Conservation (phyloP, 1,140 invertebrate genomes). For the Papilio aristodemus region DNA sequence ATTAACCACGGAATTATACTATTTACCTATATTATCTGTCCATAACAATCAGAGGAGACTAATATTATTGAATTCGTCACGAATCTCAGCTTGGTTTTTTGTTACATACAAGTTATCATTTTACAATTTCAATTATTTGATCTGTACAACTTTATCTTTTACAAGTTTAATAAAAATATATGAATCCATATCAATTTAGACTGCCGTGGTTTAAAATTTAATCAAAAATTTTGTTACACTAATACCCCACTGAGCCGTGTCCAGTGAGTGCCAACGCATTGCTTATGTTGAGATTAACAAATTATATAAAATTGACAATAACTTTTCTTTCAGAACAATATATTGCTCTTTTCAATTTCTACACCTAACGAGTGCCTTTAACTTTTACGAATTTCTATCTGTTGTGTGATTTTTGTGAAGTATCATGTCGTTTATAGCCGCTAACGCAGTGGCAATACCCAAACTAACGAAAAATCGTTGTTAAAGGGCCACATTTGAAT, state of each 20-base stretch:
- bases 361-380: constrained; percentile 56
- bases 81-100: constrained; percentile 21
- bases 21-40: constrained; percentile 21
- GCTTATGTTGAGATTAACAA: not conserved
- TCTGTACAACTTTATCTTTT: constrained; percentile 1
- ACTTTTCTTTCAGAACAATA: constrained; percentile 27
- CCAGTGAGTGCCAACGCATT: constrained; percentile 3
- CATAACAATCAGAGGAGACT: not conserved
- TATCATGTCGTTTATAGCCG: not conserved
- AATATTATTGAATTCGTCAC: constrained; percentile 4
- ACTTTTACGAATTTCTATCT: constrained; percentile 47
- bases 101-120: constrained; percentile 7
- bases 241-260: not conserved
- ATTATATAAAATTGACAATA: constrained; percentile 15
- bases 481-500: constrained; percentile 42
- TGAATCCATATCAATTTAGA: constrained; percentile 20
- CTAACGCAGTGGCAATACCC: not conserved
- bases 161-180: not conserved
- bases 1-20: constrained; percentile 24
- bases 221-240: constrained; percentile 3
- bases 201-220: constrained; percentile 15
- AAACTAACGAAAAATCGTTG: constrained; percentile 35
- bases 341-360: constrained; percentile 37
- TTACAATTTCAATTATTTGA: constrained; percentile 7
- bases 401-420: constrained; percentile 37